phyloP scores from a whole-genome alignment of 2,797 vertebrate species.

The Alcedo atthis region DNA sequence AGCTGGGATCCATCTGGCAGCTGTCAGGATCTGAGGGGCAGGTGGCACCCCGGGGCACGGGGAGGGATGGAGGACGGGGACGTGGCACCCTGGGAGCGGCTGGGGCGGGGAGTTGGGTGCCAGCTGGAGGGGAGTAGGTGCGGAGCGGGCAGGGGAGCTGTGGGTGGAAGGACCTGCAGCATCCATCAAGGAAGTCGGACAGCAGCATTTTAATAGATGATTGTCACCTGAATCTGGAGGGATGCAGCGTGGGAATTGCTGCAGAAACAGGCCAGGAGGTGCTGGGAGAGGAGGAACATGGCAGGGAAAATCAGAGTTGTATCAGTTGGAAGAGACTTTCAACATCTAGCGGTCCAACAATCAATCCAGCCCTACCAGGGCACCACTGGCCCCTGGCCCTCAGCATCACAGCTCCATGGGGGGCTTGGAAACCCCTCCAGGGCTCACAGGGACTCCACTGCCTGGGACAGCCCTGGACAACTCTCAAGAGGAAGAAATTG shows the following conservation, averaged over 20 bases:
- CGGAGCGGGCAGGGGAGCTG: background rate
- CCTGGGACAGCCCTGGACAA: too few relatives aligned
- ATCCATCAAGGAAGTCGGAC: accelerated
- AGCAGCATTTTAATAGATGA: too few relatives aligned
- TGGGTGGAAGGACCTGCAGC: too few relatives aligned
- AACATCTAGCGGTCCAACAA: background rate
- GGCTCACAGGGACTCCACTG: too few relatives aligned
- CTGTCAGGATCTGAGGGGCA: too few relatives aligned
- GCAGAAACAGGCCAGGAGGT: background rate
- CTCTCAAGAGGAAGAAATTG: too few relatives aligned
- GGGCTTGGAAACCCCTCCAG: too few relatives aligned
- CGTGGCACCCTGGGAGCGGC: accelerated
- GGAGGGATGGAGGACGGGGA: background rate
- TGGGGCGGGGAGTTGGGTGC: accelerated
- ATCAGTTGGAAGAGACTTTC: background rate
- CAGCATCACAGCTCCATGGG: too few relatives aligned
- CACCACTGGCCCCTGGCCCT: too few relatives aligned
- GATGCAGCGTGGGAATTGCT: accelerated
- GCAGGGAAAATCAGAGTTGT: background rate
- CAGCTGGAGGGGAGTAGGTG: too few relatives aligned
- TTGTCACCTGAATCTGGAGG: background rate
- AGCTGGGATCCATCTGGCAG: too few relatives aligned
- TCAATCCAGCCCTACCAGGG: background rate
- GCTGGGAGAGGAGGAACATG: background rate
- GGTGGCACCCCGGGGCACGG: too few relatives aligned